phyloP scores from a whole-genome alignment of 1,140 invertebrate genomes.

The Zaprionus vittiger region DNA sequence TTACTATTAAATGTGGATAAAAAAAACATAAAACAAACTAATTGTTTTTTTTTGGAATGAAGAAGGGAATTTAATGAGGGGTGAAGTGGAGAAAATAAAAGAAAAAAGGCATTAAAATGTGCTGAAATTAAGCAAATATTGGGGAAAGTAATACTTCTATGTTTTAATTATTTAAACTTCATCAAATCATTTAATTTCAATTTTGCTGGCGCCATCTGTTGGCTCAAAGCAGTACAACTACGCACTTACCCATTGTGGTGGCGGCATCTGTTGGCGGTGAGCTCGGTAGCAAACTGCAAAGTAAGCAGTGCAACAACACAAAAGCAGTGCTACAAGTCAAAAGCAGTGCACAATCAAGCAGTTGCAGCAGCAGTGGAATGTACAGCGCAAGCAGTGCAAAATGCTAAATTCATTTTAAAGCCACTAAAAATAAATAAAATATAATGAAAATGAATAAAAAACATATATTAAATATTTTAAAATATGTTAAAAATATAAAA shows the following conservation, averaged over 20 bases:
- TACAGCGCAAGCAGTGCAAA: background rate
- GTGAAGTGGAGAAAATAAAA: too few relatives aligned
- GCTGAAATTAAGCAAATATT: too few relatives aligned
- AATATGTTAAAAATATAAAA: background rate
- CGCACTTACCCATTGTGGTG: too few relatives aligned
- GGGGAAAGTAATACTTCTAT: too few relatives aligned
- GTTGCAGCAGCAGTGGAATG: background rate
- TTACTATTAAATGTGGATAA: constrained; percentile 39
- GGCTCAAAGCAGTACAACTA: background rate
- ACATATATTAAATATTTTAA: background rate
- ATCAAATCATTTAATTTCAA: too few relatives aligned
- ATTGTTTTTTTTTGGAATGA: background rate
- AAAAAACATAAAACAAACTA: constrained; percentile 1
- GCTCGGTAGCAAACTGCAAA: background rate
- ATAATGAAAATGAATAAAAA: background rate
- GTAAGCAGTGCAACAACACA: background rate
- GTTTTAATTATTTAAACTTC: too few relatives aligned
- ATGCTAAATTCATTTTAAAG: background rate
- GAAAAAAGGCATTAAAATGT: too few relatives aligned
- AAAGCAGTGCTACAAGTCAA: background rate
- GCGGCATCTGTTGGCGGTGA: background rate
- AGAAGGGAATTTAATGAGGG: background rate
- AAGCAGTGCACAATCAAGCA: background rate
- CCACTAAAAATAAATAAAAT: background rate
- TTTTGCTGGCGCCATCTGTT: constrained; percentile 2